These are phyloP conservation scores for Artibeus jamaicensis DNA, from an alignment of 2,797 vertebrate genomes.

Conservation along the genomic window DNA sequence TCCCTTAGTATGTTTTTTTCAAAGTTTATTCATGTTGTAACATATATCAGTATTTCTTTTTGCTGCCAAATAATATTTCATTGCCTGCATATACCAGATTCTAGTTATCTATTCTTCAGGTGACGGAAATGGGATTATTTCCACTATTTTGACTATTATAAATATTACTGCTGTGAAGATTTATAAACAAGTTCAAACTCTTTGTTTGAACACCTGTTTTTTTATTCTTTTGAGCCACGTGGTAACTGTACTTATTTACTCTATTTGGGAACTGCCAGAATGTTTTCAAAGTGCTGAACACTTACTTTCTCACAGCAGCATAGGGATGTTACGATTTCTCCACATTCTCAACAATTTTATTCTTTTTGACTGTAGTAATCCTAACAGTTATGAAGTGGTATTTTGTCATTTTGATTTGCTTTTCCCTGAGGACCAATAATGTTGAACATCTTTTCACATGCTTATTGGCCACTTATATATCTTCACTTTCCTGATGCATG, in stretches of 20 bases:
- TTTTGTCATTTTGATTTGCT: neutral
- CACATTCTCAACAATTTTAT: neutral
- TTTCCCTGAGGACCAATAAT: neutral
- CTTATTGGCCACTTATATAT: neutral
- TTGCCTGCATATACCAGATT: too few relatives aligned
- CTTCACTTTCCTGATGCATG: neutral
- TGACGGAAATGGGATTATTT: neutral
- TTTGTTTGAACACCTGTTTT: neutral
- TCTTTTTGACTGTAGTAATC: neutral
- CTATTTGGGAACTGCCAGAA: neutral
- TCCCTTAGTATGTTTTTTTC: neutral
- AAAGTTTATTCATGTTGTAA: neutral
- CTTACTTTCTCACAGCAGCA: neutral
- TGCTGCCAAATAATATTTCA: too few relatives aligned
- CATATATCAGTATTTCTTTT: too few relatives aligned
- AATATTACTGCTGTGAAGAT: neutral
- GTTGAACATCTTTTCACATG: neutral
- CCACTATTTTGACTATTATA: neutral
- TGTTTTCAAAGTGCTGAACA: neutral
- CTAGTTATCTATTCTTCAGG: too few relatives aligned
- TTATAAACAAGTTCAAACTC: neutral
- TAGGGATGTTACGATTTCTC: neutral
- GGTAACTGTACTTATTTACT: neutral
- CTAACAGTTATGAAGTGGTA: neutral
- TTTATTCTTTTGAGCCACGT: neutral